These are phyloP conservation scores for Vanacampus margaritifer DNA, from an alignment of 2,113 vertebrate genomes.

Conservation along the genomic window DNA sequence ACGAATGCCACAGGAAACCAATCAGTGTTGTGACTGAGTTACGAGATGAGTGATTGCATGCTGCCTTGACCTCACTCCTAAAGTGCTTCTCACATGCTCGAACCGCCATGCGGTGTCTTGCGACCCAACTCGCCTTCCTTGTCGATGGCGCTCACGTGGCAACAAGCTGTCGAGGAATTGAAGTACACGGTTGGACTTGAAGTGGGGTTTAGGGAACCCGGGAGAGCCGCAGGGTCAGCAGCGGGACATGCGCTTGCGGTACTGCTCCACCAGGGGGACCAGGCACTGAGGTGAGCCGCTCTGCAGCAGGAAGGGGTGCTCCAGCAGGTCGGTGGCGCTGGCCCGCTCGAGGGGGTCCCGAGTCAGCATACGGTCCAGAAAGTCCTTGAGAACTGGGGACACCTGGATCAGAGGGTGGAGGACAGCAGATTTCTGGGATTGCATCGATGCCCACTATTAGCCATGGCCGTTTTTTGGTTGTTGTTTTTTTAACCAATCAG, in stretches of 20 bases:
- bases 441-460: no score
- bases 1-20: conserved; percentile 35
- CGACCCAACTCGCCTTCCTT: conserved; percentile 30
- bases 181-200: conserved; percentile 34
- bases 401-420: conserved; percentile 69
- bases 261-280: conserved; percentile 93
- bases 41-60: conserved; percentile 57
- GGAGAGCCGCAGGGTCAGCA: conserved; percentile 61
- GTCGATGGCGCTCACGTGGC: conserved; percentile 30
- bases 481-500: no score
- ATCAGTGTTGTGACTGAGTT: conserved; percentile 30
- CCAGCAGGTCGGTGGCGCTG: conserved; percentile 89
- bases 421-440: neutral
- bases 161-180: conserved; percentile 29
- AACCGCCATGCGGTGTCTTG: conserved; percentile 43
- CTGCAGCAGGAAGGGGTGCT: conserved; percentile 96
- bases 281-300: conserved; percentile 93
- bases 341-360: conserved; percentile 88
- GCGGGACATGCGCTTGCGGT: conserved; percentile 85
- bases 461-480: no score
- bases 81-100: conserved; percentile 63
- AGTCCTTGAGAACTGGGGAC: conserved; percentile 92
- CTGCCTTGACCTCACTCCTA: conserved; percentile 60
- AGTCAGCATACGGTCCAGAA: conserved; percentile 92
- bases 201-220: conserved; percentile 13